phyloP scores from a whole-genome alignment of 2,888 invertebrate species.

The Mimumesa dahlbomi region DNA sequence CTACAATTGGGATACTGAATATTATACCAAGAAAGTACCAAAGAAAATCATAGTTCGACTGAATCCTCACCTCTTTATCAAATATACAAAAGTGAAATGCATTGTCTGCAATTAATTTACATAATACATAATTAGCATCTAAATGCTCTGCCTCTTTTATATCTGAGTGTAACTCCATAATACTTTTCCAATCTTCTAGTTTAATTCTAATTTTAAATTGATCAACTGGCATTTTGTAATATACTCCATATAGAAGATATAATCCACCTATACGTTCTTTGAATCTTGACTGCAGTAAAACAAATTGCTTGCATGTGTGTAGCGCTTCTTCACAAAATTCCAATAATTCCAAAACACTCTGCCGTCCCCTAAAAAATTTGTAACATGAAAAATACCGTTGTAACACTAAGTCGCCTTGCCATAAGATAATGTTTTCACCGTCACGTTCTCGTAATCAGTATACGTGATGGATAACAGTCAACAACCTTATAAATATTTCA shows the following conservation, averaged over 20 bases:
- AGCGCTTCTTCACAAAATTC: conserved; percentile 76
- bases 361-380: conserved; percentile 68
- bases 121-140: conserved; percentile 76
- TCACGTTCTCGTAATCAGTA: too few species aligned
- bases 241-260: conserved; percentile 75
- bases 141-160: conserved; percentile 72
- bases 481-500: too few species aligned
- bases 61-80: conserved; percentile 68
- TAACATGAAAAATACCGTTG: conserved; percentile 12
- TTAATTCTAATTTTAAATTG: conserved; percentile 72
- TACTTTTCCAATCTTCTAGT: conserved; percentile 68
- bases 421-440: too few species aligned
- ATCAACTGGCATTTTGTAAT: conserved; percentile 73
- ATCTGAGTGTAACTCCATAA: conserved; percentile 68
- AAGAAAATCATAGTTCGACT: too few species aligned
- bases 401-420: background rate
- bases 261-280: conserved; percentile 74
- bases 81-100: conserved; percentile 71
- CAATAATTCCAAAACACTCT: conserved; percentile 64
- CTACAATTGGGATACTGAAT: conserved; percentile 53
- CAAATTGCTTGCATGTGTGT: conserved; percentile 70
- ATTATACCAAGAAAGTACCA: too few species aligned
- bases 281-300: conserved; percentile 63
- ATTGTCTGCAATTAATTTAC: conserved; percentile 70
- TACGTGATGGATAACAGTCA: too few species aligned